Evolutionary conservation across 1,140 invertebrate genomes (phyloP).

Genomic region (Meloidogyne chitwoodi): DNA sequence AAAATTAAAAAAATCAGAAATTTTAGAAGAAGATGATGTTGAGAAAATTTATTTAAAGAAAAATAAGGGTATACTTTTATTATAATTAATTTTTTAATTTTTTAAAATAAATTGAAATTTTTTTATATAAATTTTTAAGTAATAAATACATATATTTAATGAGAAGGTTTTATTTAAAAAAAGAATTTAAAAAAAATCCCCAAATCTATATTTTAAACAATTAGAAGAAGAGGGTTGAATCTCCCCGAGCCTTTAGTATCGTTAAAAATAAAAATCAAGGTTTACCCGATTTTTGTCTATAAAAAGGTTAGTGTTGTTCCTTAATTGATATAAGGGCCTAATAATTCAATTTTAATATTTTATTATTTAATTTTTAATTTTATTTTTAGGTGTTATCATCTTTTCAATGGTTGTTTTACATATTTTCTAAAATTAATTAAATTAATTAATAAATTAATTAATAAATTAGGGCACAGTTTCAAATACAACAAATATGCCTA

Average conservation of each 20-base stretch:
- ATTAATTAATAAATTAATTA: too few species aligned
- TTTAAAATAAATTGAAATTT: neutral
- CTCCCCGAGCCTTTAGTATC: too few species aligned
- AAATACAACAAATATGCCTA: slow-evolving; percentile 59
- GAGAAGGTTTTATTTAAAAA: too few species aligned
- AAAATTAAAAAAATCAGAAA: neutral
- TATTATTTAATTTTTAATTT: neutral
- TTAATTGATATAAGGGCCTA: too few species aligned
- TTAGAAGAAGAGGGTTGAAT: too few species aligned
- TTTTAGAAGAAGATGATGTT: neutral
- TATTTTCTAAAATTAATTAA: neutral
- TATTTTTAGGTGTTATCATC: slow-evolving; percentile 44
- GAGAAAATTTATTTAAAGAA: slow-evolving; percentile 7
- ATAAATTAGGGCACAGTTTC: slow-evolving; percentile 59
- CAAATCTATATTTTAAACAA: too few species aligned
- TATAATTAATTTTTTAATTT: neutral
- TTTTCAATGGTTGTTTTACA: slow-evolving; percentile 44
- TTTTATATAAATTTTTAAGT: neutral
- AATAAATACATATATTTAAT: too few species aligned
- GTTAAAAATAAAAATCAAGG: too few species aligned
- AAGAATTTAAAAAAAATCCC: too few species aligned
- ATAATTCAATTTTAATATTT: too few species aligned
- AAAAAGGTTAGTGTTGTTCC: too few species aligned
- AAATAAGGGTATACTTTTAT: slow-evolving; percentile 18
- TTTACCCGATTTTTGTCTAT: too few species aligned